These are phyloP conservation scores for Phoenicopterus ruber DNA, from an alignment of 2,113 vertebrate species.

Conservation along the genomic window DNA sequence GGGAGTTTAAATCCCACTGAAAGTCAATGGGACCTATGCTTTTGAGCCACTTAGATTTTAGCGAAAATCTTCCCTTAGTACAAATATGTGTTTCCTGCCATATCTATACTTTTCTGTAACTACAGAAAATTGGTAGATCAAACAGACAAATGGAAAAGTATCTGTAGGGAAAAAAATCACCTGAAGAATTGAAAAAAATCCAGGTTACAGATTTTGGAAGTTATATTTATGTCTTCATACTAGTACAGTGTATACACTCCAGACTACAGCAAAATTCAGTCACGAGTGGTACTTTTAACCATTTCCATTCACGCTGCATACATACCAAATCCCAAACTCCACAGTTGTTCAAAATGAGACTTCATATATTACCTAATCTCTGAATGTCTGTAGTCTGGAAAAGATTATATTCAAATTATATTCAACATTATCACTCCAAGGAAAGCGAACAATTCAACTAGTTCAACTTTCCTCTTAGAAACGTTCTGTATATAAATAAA, in stretches of 20 bases:
- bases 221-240: background rate
- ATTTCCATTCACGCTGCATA: background rate
- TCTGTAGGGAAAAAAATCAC: background rate
- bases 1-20: background rate
- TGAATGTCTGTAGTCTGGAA: background rate
- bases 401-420: constrained; percentile 11
- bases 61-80: background rate
- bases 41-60: background rate
- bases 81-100: background rate
- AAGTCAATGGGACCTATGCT: background rate
- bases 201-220: background rate
- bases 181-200: background rate
- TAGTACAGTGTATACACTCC: background rate
- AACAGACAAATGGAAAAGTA: background rate
- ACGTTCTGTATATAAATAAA: background rate
- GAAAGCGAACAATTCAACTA: background rate
- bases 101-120: background rate
- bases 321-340: constrained; percentile 25
- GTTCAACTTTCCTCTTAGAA: constrained; percentile 29
- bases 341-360: constrained; percentile 24
- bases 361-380: constrained; percentile 12
- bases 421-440: constrained; percentile 21
- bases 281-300: background rate
- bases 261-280: background rate
- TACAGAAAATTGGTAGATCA: background rate